Percentiles rank a stretch among this genome's conserved stretches.
Evolutionary conservation across 1,140 invertebrate species (phyloP).

Genomic region (Conus ventricosus): DNA sequence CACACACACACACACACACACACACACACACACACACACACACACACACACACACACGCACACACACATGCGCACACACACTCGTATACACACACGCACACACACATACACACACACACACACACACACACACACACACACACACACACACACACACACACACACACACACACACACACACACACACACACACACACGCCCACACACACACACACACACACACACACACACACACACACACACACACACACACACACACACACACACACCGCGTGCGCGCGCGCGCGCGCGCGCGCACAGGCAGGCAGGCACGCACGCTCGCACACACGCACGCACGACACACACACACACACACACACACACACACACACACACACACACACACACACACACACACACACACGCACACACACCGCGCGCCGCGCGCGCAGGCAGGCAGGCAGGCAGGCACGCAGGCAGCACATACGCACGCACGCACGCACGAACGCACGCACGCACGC

Average conservation of each 20-base stretch:
- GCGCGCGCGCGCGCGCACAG: too few species aligned
- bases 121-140: conserved; percentile 7
- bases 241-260: conserved; percentile 5
- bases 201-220: conserved; percentile 7
- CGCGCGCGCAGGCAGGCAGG: not conserved
- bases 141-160: conserved; percentile 13
- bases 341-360: too few species aligned
- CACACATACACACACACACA: conserved; percentile 13
- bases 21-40: conserved; percentile 13
- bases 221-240: conserved; percentile 13
- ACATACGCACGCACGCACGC: not conserved
- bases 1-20: not conserved
- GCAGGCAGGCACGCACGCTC: too few species aligned
- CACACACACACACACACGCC: conserved; percentile 13
- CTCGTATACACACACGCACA: too few species aligned
- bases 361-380: not conserved
- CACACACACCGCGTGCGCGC: too few species aligned
- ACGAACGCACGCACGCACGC: not conserved
- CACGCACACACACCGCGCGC: not conserved
- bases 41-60: conserved; percentile 1
- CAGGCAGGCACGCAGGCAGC: not conserved
- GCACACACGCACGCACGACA: too few species aligned
- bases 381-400: conserved; percentile 13
- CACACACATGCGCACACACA: not conserved
- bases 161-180: conserved; percentile 7